phyloP scores from a whole-genome alignment of 2,888 invertebrate genomes.

The Scaptomyza parva region DNA sequence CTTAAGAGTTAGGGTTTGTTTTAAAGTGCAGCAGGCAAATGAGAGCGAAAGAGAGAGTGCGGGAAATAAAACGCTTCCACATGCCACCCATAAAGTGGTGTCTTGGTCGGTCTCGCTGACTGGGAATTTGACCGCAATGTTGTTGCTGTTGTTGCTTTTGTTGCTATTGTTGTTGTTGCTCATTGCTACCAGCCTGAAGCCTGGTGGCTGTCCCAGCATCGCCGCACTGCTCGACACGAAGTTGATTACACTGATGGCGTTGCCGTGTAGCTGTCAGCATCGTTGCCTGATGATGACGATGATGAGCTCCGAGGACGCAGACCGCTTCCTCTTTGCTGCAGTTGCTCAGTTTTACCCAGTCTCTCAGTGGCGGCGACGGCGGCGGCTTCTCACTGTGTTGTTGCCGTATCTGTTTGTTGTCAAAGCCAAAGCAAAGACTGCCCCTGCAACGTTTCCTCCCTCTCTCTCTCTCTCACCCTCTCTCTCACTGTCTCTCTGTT shows the following conservation, averaged over 20 bases:
- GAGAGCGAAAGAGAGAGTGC: conserved; percentile 10
- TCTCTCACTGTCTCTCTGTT: too few species aligned
- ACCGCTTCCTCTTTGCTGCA: conserved; percentile 30
- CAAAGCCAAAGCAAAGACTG: conserved; percentile 57
- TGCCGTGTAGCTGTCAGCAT: conserved; percentile 81
- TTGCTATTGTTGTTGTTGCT: background rate
- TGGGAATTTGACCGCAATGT: conserved; percentile 13
- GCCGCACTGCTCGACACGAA: conserved; percentile 59
- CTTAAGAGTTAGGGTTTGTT: conserved; percentile 66
- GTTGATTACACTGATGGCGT: conserved; percentile 82
- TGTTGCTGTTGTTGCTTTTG: background rate
- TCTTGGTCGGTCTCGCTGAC: conserved; percentile 6
- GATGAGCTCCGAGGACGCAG: conserved; percentile 70
- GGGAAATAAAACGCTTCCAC: conserved; percentile 43
- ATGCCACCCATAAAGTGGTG: conserved; percentile 72
- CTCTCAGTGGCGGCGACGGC: conserved; percentile 25
- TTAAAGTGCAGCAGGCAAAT: conserved; percentile 7
- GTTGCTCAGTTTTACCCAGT: conserved; percentile 20
- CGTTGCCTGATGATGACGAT: conserved; percentile 78
- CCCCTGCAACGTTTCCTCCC: background rate
- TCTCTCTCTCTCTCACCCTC: background rate
- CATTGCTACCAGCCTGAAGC: conserved; percentile 26
- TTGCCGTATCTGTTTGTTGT: conserved; percentile 76
- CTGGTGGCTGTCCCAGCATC: conserved; percentile 27
- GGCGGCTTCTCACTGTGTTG: conserved; percentile 39